phyloP scores from a whole-genome alignment of 1,140 invertebrate species.

The Drosophila kurseongensis region DNA sequence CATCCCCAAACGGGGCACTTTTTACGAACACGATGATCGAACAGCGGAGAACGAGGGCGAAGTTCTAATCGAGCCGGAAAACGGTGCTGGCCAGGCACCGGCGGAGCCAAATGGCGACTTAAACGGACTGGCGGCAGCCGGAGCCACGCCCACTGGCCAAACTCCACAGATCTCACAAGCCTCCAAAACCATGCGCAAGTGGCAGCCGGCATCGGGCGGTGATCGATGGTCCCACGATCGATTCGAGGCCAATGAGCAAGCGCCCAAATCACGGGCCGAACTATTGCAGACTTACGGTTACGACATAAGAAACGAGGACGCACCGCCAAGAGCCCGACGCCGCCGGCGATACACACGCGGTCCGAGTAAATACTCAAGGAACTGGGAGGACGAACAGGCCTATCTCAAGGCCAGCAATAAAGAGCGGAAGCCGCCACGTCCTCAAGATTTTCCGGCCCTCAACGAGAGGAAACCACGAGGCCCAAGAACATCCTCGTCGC shows the following conservation, averaged over 20 bases:
- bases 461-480: conserved; percentile 66
- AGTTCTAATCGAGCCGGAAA: conserved; percentile 36
- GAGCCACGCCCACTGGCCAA: conserved; percentile 43
- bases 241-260: conserved; percentile 90
- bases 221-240: conserved; percentile 95
- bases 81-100: conserved; percentile 20
- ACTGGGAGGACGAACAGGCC: conserved; percentile 96
- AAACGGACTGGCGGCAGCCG: conserved; percentile 55
- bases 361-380: conserved; percentile 95
- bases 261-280: conserved; percentile 95
- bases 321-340: conserved; percentile 93
- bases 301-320: conserved; percentile 96
- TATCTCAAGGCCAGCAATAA: conserved; percentile 86
- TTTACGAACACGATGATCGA: conserved; percentile 98
- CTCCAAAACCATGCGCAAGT: conserved; percentile 85
- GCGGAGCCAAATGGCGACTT: conserved; percentile 36
- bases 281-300: conserved; percentile 96
- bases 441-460: conserved; percentile 84
- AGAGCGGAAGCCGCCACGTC: conserved; percentile 73
- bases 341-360: conserved; percentile 94
- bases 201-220: conserved; percentile 84
- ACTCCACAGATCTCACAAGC: conserved; percentile 70
- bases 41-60: conserved; percentile 88
- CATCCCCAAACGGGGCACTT: conserved; percentile 97
- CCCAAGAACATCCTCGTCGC: conserved; percentile 41